Conservation (phyloP, 2,888 invertebrate species). For the Agrenia bidenticulata region DNA sequence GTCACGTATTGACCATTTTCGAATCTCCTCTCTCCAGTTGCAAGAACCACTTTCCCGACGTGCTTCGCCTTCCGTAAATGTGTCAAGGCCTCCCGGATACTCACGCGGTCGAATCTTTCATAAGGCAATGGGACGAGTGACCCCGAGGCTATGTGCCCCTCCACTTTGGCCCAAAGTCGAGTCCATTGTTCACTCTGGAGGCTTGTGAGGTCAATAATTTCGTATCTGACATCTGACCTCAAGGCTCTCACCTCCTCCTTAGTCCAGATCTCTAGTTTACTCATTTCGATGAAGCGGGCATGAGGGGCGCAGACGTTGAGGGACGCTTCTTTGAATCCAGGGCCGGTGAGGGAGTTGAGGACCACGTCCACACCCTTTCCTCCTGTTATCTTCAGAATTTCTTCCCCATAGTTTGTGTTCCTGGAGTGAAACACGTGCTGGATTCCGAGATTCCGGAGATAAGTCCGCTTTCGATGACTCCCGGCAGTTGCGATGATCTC, state of each 20-base stretch:
- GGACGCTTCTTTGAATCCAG: slow-evolving; percentile 15
- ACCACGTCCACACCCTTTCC: slow-evolving; percentile 13
- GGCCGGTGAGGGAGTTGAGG: slow-evolving; percentile 2
- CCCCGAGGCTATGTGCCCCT: not conserved
- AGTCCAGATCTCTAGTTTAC: slow-evolving; percentile 11
- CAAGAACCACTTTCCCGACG: slow-evolving; percentile 22
- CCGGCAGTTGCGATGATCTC: slow-evolving; percentile 42
- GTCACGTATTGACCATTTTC: not conserved
- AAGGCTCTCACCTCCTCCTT: not conserved
- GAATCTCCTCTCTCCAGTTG: not conserved
- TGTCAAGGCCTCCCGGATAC: slow-evolving; percentile 21
- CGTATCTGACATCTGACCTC: slow-evolving; percentile 7
- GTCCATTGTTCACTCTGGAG: not conserved
- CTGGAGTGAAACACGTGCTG: slow-evolving; percentile 10
- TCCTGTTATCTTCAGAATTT: slow-evolving; percentile 1
- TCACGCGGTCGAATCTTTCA: slow-evolving; percentile 5
- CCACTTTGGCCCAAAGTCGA: not conserved
- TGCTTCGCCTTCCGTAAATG: slow-evolving; percentile 25
- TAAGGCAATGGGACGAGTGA: slow-evolving; percentile 7
- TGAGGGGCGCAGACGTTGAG: not conserved
- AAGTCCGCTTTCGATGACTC: slow-evolving; percentile 34
- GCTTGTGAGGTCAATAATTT: slow-evolving; percentile 1
- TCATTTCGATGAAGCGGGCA: slow-evolving; percentile 13
- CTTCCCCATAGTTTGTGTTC: not conserved
- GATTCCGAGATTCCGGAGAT: slow-evolving; percentile 13